Conservation (phyloP, 2,113 vertebrate genomes). For the Antennarius striatus region DNA sequence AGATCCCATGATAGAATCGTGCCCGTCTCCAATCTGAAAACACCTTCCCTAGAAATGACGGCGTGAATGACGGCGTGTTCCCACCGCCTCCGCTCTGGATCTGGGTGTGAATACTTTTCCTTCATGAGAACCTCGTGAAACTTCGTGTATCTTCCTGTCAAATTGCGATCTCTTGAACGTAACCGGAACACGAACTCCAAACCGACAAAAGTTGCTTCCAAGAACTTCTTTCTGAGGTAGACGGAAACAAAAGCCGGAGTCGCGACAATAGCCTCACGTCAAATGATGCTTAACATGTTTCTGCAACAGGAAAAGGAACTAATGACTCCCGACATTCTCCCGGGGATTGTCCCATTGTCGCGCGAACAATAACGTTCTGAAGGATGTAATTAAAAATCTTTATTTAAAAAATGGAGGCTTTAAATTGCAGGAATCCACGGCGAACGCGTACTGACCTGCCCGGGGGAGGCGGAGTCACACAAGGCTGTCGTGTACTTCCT, state of each 20-base stretch:
- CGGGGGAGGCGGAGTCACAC: conserved; percentile 83
- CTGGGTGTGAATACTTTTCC: too few relatives aligned
- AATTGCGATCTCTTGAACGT: conserved; percentile 26
- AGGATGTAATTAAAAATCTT: neutral
- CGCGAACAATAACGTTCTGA: neutral
- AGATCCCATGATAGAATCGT: too few relatives aligned
- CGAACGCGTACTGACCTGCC: conserved; percentile 80
- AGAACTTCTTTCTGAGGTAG: neutral
- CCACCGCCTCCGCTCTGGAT: too few relatives aligned
- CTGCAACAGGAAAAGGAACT: neutral
- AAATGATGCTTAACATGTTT: conserved; percentile 2
- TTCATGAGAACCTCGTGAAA: conserved; percentile 1
- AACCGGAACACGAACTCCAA: conserved; percentile 9
- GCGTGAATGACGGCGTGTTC: too few relatives aligned
- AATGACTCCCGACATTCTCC: neutral
- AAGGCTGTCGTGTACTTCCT: conserved; percentile 85
- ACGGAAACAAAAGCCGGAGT: conserved; percentile 22
- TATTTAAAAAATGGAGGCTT: neutral
- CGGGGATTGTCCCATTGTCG: conserved; percentile 7
- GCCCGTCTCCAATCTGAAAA: too few relatives aligned
- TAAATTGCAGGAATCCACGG: neutral
- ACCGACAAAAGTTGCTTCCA: conserved; percentile 5
- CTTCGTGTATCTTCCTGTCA: conserved; percentile 9
- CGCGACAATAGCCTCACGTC: conserved; percentile 1
- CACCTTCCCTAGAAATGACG: too few relatives aligned